phyloP scores from a whole-genome alignment of 1,140 invertebrate species.

The Drosophila littoralis region DNA sequence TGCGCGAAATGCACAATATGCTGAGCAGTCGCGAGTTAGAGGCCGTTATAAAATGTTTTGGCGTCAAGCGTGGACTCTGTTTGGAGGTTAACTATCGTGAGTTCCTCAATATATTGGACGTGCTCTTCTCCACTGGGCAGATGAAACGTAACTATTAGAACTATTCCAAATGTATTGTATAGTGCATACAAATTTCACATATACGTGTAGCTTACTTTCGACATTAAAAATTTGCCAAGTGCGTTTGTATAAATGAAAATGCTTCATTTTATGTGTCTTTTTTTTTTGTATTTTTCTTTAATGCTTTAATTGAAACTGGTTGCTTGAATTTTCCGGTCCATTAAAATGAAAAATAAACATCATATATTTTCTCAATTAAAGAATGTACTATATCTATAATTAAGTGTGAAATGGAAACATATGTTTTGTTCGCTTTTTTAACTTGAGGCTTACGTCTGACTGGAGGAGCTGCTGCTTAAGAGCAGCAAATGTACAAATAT shows the following conservation, averaged over 20 bases:
- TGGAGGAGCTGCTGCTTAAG: conserved; percentile 19
- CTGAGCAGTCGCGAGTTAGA: conserved; percentile 87
- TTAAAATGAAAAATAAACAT: conserved; percentile 12
- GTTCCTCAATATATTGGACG: conserved; percentile 74
- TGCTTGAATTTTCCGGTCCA: conserved; percentile 6
- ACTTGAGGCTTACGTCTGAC: conserved; percentile 31
- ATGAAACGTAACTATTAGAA: conserved; percentile 76
- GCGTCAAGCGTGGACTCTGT: conserved; percentile 85
- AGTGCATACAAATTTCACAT: conserved; percentile 12
- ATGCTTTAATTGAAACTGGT: conserved; percentile 44
- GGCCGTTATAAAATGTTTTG: conserved; percentile 88
- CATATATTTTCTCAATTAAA: conserved; percentile 23
- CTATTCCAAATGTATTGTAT: neutral
- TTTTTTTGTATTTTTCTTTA: conserved; percentile 22
- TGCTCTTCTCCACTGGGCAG: conserved; percentile 70
- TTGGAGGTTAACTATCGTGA: conserved; percentile 81
- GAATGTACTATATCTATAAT: conserved; percentile 34
- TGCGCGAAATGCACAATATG: conserved; percentile 86
- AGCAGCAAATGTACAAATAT: conserved; percentile 28
- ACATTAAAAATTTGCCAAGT: neutral
- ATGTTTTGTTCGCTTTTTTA: conserved; percentile 19
- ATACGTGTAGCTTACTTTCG: neutral
- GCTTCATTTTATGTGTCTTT: neutral
- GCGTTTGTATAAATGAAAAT: conserved; percentile 12
- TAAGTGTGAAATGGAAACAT: conserved; percentile 31